Conservation (phyloP, 2,888 invertebrate genomes). For the Ophioninae sp. region DNA sequence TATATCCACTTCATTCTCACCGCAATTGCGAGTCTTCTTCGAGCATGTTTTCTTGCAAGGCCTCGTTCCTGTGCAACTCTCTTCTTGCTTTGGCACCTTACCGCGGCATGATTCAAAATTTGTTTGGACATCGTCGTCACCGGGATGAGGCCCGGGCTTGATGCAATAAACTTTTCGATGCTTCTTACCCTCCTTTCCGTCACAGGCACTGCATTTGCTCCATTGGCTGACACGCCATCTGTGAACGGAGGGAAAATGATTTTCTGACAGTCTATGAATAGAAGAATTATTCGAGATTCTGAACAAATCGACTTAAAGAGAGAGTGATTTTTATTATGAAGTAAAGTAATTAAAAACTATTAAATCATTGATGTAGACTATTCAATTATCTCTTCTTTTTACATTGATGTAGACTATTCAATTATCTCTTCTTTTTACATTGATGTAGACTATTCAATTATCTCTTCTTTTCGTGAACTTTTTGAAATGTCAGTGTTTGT, state of each 20-base stretch:
- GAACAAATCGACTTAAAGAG: too few species aligned
- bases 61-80: slow-evolving; percentile 68
- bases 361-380: too few species aligned
- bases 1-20: neutral
- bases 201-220: slow-evolving; percentile 85
- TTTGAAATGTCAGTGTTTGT: too few species aligned
- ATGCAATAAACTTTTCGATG: slow-evolving; percentile 82
- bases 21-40: slow-evolving; percentile 61
- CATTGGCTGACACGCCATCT: slow-evolving; percentile 86
- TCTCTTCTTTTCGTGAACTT: too few species aligned
- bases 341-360: too few species aligned
- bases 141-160: slow-evolving; percentile 79
- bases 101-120: slow-evolving; percentile 72
- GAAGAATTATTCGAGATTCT: too few species aligned
- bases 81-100: slow-evolving; percentile 69
- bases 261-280: too few species aligned
- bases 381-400: too few species aligned
- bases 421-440: too few species aligned
- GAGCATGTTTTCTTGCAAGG: slow-evolving; percentile 71
- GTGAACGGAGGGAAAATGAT: slow-evolving; percentile 3
- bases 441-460: too few species aligned
- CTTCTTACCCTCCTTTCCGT: slow-evolving; percentile 80
- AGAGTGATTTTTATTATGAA: too few species aligned
- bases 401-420: too few species aligned
- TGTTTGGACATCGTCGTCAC: slow-evolving; percentile 80